Evolutionary conservation across 2,888 invertebrate genomes (phyloP), one percentile per base, ranked within the genome.

Genomic region (Troides helena): DNA sequence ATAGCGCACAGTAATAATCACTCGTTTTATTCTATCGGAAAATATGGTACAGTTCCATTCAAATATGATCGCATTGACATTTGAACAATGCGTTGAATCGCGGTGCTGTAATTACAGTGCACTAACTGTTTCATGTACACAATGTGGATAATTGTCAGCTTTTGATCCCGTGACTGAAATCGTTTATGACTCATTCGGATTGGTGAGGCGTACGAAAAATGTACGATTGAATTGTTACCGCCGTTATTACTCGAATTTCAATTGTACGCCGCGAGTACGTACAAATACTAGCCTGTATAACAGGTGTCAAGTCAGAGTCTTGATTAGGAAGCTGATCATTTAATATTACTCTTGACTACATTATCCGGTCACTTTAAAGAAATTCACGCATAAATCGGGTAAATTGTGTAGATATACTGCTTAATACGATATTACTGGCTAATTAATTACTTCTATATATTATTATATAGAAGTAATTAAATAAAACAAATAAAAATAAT

Each of bases 11-110:
- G 72, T 72, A 71, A 72, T 72, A 18, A 73, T 71, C 72, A 69
- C 74, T 71, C 74, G 62, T 72, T 67, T 66, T 66, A 76, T 76
- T 74, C 73, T 71, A 75, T 76, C 73, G 73, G 7, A 77, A 77
- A 78, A 77, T 74, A 76, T 77, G 72, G 74, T 74, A 75, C 73
- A 75, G 72, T 76, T 74, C 74, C 75, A 76, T 78, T 78, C 75
- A 77, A 74, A 74, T 74, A 74, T 72, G 75, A 74, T 53, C 76
- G 81, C 82, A 83, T 79, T 80, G 82, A 85, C 82, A 83, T 88
- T 86, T 87, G 89, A 91, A 91, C 91, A 91, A 91, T 91, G 81
- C 85, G 78, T 80, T 85, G 87, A 90, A 89, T 89, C 89, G 88
- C 84, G 74, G 77, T 81, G 81, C 77, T 77, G 86, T 90, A 90